Evolutionary conservation across 1,140 invertebrate species (phyloP), one percentile per base, ranked within the genome.

Genomic region (Marisa cornuarietis): DNA sequence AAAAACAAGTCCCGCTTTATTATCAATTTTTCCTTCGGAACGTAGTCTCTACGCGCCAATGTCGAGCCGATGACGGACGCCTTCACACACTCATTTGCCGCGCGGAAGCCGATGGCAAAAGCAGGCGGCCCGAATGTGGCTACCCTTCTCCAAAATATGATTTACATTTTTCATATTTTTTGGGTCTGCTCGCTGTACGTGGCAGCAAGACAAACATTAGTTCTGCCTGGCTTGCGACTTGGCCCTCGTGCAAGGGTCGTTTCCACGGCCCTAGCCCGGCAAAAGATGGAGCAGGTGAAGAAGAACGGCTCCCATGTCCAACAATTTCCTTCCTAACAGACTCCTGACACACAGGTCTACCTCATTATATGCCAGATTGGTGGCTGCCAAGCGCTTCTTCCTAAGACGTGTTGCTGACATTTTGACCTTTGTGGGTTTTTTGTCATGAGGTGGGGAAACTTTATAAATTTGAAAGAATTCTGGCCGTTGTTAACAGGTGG

Each of bases 1-100:
- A 54, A 51, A 51, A 73, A 54, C 71, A 54, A 49, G 18, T 22
- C 42, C 52, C 42, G 71, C 49, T 73, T 73, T 73, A 73, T 73
- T 73, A 73, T 73, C 71, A 73, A 73, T 73, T 73, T 73, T 73
- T 58, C 54, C 71, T 52, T 73, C 71, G 11, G 18, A 73, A 54
- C 52, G n/a, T 3, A 16, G 20, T 52, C 71, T 24, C 1, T n/a
- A 6, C 51, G 31, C 16, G 16, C 7, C 22, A 54, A 9, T 18
- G 65, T 49, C 71, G n/a, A 24, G 49, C 8, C 42, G 54, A 16
- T 51, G 49, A 51, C 18, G 18, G 42, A n/a, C 71, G 71, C 54
- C 42, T 73, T 73, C 54, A 73, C 42, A 54, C 54, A 54, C 49
- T 51, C 42, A 72, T 72, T 51, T 16, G 71, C 71, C 31, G 24